These are phyloP conservation scores for Rhinoderma darwinii DNA, from an alignment of 2,113 vertebrate species.

Conservation along the genomic window DNA sequence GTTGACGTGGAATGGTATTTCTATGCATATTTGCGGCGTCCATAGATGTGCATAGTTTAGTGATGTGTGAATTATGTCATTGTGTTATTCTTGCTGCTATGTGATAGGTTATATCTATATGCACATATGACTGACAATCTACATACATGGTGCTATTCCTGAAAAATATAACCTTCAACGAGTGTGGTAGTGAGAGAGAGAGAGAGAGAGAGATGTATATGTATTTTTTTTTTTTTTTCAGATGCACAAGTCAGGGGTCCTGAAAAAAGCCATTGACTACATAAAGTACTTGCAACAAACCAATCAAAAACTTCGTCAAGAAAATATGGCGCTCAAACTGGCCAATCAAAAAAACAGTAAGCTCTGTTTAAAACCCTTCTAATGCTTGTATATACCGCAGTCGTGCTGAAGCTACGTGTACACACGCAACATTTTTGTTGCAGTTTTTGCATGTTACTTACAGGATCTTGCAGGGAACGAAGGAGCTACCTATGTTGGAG, in stretches of 20 bases:
- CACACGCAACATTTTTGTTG: too few relatives aligned
- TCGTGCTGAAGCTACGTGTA: too few relatives aligned
- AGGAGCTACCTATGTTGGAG: too few relatives aligned
- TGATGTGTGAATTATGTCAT: too few relatives aligned
- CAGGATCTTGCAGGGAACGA: too few relatives aligned
- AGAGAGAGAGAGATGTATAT: neutral
- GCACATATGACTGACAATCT: too few relatives aligned
- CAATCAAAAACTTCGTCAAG: slow-evolving; percentile 95
- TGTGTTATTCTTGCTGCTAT: too few relatives aligned
- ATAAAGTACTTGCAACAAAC: slow-evolving; percentile 96
- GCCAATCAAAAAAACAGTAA: slow-evolving; percentile 94
- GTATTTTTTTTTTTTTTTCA: slow-evolving; percentile 62
- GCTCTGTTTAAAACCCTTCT: slow-evolving; percentile 60
- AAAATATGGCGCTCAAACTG: slow-evolving; percentile 94
- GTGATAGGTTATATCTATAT: neutral
- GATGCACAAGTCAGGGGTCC: slow-evolving; percentile 97
- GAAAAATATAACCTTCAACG: neutral
- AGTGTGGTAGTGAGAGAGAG: neutral
- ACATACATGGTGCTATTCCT: neutral
- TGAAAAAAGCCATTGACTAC: slow-evolving; percentile 97
- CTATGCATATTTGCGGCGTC: too few relatives aligned
- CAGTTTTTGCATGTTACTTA: too few relatives aligned
- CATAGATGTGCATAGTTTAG: neutral
- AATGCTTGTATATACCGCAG: neutral
- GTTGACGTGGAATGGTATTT: too few relatives aligned